Conservation (phyloP, 1,140 invertebrate species). For the Diabrotica virgifera region DNA sequence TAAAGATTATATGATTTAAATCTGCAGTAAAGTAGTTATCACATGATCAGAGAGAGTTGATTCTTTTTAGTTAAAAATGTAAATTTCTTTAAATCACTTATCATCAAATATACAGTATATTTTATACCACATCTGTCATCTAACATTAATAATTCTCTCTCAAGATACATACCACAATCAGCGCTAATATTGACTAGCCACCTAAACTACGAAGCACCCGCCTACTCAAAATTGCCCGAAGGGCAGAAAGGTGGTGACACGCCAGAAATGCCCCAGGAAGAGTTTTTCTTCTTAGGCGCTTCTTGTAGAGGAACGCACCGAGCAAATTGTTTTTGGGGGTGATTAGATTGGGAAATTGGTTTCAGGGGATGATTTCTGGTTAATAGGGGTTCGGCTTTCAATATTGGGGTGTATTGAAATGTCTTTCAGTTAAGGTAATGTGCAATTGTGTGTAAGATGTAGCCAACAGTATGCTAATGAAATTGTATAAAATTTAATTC, state of each 20-base stretch:
- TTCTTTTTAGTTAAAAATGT: no score
- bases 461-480: not conserved
- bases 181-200: not conserved
- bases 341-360: conserved; percentile 2
- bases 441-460: not conserved
- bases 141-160: no score
- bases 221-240: not conserved
- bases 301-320: not conserved
- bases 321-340: conserved; percentile 1
- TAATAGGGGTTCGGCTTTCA: not conserved
- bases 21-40: no score
- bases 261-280: not conserved
- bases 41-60: no score
- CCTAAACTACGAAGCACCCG: no score
- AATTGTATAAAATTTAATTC: not conserved
- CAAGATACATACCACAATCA: not conserved
- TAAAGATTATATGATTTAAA: no score
- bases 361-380: not conserved
- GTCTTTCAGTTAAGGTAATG: not conserved
- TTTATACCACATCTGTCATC: no score
- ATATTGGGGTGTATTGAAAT: conserved; percentile 1
- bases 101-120: no score
- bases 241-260: not conserved
- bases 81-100: no score
- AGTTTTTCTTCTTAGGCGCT: not conserved